Base-by-base conservation (phyloP, 1,140 invertebrate genomes). In the Helicoverpa zea region DNA sequence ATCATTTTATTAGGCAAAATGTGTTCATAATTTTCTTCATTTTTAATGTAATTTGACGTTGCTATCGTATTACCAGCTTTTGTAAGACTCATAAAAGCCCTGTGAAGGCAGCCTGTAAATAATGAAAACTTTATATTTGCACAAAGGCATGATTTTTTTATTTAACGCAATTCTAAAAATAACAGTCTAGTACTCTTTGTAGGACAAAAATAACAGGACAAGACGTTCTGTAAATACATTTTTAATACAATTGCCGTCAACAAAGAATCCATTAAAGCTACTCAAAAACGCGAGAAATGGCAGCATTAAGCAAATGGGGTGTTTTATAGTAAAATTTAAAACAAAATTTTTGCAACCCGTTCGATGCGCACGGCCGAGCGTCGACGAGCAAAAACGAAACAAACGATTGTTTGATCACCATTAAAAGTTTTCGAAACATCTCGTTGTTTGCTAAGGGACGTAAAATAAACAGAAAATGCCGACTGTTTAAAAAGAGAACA, bases 341-440 rank as follows among this genome's bases (percentile, higher is more conserved):
- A 86, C 78, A 74, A 82, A 78, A 77, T 30, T 78, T 54, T 64
- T 54, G 56, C 52, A 83, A 80, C 74, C 70, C 73, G 74, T 68
- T 51, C 70, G 35, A 47, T 43, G 63, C 30, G 43, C 74, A 30
- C 47, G 29, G 5, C 18, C 51, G 64, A 35, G 66, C 49, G 59
- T 63, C 72, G 80, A 14, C 68, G 51, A 23, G 79, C 73, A 73
- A 81, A 83, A 85, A 77, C 81, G 81, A 82, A 86, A 87, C 83
- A 82, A 90, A 87, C 83, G 89, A 85, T 90, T 90, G 88, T 92
- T 90, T 92, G 88, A 90, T 92, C 87, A 84, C 87, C 87, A 92
- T 92, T 91, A 91, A 92, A 91, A 91, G 87, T 92, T 92, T 89
- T 86, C 80, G 86, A 88, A 91, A 90, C 88, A 91, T 87, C 89